These are phyloP conservation scores for Ischnus inquisitorius DNA, from an alignment of 2,888 invertebrate species.

Conservation along the genomic window DNA sequence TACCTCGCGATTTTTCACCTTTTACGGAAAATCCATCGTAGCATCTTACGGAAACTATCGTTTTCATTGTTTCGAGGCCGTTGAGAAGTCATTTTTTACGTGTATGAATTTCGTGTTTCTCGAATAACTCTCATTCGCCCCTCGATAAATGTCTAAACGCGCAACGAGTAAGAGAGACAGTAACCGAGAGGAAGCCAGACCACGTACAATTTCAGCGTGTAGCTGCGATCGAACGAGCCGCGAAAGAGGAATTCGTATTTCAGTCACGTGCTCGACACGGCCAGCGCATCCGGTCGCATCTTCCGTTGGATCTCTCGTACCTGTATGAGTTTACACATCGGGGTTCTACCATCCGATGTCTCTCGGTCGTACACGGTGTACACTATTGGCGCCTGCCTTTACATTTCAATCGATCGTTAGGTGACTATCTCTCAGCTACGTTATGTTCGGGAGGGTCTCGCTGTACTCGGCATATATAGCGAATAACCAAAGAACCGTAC, in stretches of 20 bases:
- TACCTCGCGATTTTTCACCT: too few species aligned
- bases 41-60: neutral
- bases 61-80: neutral
- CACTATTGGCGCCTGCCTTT: constrained; percentile 55
- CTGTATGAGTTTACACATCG: neutral
- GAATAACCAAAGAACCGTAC: neutral
- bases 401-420: constrained; percentile 62
- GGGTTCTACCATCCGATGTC: constrained; percentile 7
- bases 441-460: neutral
- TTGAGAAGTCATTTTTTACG: neutral
- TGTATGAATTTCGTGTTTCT: neutral
- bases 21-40: neutral
- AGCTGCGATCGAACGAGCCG: constrained; percentile 60
- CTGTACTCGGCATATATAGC: constrained; percentile 6
- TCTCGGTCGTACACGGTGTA: constrained; percentile 28
- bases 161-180: constrained; percentile 35
- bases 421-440: constrained; percentile 33
- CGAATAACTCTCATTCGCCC: neutral
- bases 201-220: constrained; percentile 61
- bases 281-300: constrained; percentile 69
- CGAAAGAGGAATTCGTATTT: constrained; percentile 63
- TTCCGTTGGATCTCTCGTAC: constrained; percentile 55
- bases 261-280: constrained; percentile 68
- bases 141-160: constrained; percentile 51
- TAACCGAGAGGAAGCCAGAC: constrained; percentile 40